A percentile compares a stretch with the other conserved stretches of the same genome.
phyloP scores from a whole-genome alignment of 2,888 invertebrate genomes.

The Plebejus anna region DNA sequence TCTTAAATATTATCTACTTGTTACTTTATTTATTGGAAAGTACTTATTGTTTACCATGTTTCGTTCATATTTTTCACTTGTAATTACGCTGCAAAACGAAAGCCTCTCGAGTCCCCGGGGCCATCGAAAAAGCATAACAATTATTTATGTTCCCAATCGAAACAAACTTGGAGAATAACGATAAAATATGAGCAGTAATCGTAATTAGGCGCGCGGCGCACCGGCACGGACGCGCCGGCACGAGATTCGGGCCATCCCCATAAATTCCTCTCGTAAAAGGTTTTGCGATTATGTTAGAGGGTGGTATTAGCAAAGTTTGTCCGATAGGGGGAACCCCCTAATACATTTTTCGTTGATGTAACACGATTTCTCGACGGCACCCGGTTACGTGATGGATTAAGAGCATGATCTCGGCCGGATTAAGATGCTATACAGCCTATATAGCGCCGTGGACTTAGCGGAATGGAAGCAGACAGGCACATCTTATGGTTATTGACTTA shows the following conservation, averaged over 20 bases:
- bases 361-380: constrained; percentile 80
- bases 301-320: constrained; percentile 81
- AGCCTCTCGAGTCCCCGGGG: constrained; percentile 3
- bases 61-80: background rate
- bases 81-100: constrained; percentile 2
- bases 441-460: constrained; percentile 68
- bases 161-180: constrained; percentile 21
- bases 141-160: constrained; percentile 23
- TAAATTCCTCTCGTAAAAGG: constrained; percentile 80
- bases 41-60: background rate
- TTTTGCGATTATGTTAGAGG: constrained; percentile 79
- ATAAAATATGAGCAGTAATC: constrained; percentile 39
- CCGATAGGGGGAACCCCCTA: constrained; percentile 73
- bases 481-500: constrained; percentile 10
- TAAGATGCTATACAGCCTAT: constrained; percentile 73
- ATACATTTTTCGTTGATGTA: constrained; percentile 82
- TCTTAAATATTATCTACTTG: too few species aligned
- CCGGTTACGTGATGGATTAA: constrained; percentile 81
- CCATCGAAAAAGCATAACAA: constrained; percentile 20
- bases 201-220: constrained; percentile 69
- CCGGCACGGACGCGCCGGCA: constrained; percentile 70
- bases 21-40: background rate
- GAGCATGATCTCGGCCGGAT: constrained; percentile 72
- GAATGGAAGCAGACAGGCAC: constrained; percentile 45
- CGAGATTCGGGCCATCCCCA: constrained; percentile 78